Evolutionary conservation across 2,797 vertebrate species (phyloP), one percentile per base, ranked within the genome.

Genomic region (Hapalemur alaotrensis): DNA sequence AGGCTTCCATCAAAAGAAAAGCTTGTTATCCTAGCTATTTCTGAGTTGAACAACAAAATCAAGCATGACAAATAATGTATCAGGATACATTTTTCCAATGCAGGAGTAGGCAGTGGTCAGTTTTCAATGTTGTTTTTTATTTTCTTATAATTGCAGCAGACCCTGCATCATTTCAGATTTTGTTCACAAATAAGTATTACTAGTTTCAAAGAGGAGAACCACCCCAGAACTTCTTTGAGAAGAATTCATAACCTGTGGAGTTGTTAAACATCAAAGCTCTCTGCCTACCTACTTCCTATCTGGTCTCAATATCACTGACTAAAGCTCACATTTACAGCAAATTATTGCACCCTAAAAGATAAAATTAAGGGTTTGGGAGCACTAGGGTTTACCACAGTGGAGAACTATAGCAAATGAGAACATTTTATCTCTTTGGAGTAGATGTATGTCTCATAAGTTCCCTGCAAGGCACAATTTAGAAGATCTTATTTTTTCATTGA

Each of bases 1-100:
- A 93, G 30, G 4, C 13, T 73, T 79, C 57, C 41, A 32, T 70
- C 32, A 95, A 96, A 80, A 69, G 41, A 96, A 80, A 69, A 30
- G 2, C 9, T 76, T 75, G 38, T 43, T 90, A 12, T 92, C 38
- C 7, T 14, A 52, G 48, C 48, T n/a, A 76, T 67, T 92, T 83
- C 43, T 65, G n/a, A 80, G 28, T 57, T 94, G 22, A 89, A 76
- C 25, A 93, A 92, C 23, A 95, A 92, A 70, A 93, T 75, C 50
- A 84, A 69, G 8, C 48, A 67, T 69, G 35, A 67, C 30, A 73
- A 69, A 52, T 59, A 79, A 69, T n/a, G 1, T 80, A 82, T 46
- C 17, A 79, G 69, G 35, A 84, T 83, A 14, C 3, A 65, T 18
- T 78, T 30, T 57, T 13, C 4, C 41, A 95, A 32, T 46, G 32